Conservation (phyloP, 2,888 invertebrate genomes). For the Diarsia mendica region DNA sequence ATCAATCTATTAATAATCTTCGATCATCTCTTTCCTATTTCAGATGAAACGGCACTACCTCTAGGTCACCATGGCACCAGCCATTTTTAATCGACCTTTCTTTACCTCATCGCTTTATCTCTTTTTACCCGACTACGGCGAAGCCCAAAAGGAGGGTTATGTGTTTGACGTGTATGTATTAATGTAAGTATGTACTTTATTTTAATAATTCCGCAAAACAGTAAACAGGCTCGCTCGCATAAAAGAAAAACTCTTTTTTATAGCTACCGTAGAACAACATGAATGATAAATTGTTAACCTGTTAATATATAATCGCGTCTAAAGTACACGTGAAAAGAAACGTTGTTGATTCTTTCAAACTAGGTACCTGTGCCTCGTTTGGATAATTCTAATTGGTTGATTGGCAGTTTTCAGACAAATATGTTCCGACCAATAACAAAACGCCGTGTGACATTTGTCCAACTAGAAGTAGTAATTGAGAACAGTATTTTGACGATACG, state of each 20-base stretch:
- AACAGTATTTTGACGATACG: conserved; percentile 69
- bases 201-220: neutral
- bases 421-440: conserved; percentile 45
- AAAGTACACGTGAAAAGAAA: conserved; percentile 18
- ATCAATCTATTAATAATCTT: neutral
- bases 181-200: no score
- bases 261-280: neutral
- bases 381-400: conserved; percentile 9
- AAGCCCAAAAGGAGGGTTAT: no score
- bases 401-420: no score
- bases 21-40: neutral
- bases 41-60: neutral
- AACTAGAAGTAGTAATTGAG: conserved; percentile 13
- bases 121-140: no score
- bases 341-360: conserved; percentile 5
- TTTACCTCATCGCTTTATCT: neutral
- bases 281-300: neutral
- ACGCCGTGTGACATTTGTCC: conserved; percentile 12
- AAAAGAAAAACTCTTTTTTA: neutral
- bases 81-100: neutral
- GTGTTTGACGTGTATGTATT: no score
- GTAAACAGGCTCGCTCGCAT: neutral
- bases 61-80: neutral
- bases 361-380: neutral
- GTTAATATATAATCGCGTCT: no score